Conservation (phyloP, 2,888 invertebrate species). For the Acutogordius australiensis region DNA sequence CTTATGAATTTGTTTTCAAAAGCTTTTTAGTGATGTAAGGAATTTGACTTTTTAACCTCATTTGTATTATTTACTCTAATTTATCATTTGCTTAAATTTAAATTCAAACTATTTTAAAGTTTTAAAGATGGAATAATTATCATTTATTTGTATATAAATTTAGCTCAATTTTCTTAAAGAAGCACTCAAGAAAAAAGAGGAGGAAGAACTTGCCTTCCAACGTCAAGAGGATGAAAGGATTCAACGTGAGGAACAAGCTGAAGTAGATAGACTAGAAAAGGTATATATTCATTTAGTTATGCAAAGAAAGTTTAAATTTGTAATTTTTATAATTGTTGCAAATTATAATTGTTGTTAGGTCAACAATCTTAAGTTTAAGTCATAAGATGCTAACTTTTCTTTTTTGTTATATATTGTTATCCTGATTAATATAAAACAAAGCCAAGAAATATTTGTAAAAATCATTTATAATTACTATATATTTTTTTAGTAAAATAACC, state of each 20-base stretch:
- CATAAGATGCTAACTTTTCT: not conserved
- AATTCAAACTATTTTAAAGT: too few relatives aligned
- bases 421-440: too few relatives aligned
- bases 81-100: too few relatives aligned
- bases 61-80: too few relatives aligned
- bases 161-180: too few relatives aligned
- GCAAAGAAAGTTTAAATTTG: constrained; percentile 13
- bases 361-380: not conserved
- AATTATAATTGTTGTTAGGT: not conserved
- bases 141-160: not conserved
- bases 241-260: constrained; percentile 23
- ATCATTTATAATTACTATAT: too few relatives aligned
- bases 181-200: constrained; percentile 26
- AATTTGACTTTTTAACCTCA: too few relatives aligned
- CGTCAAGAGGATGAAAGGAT: constrained; percentile 37
- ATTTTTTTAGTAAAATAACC: too few relatives aligned
- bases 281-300: constrained; percentile 23
- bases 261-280: constrained; percentile 33
- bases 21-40: too few relatives aligned
- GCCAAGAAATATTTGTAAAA: too few relatives aligned
- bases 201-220: constrained; percentile 31
- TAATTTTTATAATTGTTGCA: not conserved
- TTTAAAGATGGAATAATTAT: too few relatives aligned
- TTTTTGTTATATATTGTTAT: not conserved
- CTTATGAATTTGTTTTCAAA: too few relatives aligned